Evolutionary conservation across 1,140 invertebrate species (phyloP), one percentile per base, ranked within the genome.

Genomic region (Gonioctena quinquepunctata): DNA sequence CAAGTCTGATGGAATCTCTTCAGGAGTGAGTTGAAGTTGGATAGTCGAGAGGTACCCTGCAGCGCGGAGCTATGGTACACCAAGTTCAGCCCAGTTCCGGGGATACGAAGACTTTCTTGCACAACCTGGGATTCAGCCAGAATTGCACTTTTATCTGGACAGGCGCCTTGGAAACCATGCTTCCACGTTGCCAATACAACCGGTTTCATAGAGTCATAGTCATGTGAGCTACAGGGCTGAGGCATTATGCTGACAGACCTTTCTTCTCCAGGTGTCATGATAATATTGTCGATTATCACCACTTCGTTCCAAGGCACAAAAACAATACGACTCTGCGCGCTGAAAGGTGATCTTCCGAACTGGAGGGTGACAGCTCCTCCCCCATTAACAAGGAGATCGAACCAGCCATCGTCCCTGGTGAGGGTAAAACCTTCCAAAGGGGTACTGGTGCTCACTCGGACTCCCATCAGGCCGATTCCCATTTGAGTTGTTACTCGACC

Each of bases 251-350:
- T 80, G 13, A 85, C 68, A 11, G 88, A 83, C 77, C 93, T 92
- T 56, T 95, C 93, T 61, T 95, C 93, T 0, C 91, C 90, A 11
- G 91, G 91, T 72, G 92, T 92, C 94, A 96, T 96, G 0, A 91
- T 83, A 25, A 96, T 90, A 28, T 92, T 91, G 75, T 96, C 93
- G 70, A 96, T 95, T 56, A 96, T 95, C 8, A 97, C 92, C 85
- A 96, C 93, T 88, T 97, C 95, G 85, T 99, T 99, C 95, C 96
- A 98, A 2, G 96, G 96, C 18, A 98, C 94, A 80, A 94, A 95
- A 2, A 98, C 93, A 64, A 97, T 96, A 79, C 94, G 90, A n/a
- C 90, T 93, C 72, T 95, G 92, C 1, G 94, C 90, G 59, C 93
- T 91, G 83, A 98, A 98, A 0, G 96, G 96, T 33, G 94, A 92